phyloP scores from a whole-genome alignment of 2,797 vertebrate genomes.

The Peromyscus melanophrys region DNA sequence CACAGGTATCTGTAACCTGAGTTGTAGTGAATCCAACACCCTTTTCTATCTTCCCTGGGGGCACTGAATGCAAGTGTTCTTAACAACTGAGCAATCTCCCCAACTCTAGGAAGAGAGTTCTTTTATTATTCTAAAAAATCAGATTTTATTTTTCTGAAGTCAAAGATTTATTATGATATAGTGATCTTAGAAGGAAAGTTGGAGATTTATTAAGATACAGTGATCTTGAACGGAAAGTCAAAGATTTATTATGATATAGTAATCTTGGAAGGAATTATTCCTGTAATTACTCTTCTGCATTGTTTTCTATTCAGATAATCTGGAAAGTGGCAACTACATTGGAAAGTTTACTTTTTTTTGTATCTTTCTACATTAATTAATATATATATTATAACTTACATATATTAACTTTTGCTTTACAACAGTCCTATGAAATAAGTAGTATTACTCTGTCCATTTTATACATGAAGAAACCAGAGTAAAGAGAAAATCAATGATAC shows the following conservation, averaged over 20 bases:
- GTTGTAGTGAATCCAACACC: too few species aligned
- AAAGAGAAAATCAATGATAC: background rate
- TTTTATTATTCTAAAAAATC: background rate
- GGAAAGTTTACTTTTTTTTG: background rate
- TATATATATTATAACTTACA: background rate
- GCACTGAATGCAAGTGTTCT: background rate
- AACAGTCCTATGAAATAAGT: background rate
- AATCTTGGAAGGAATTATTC: background rate
- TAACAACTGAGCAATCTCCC: background rate
- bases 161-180: background rate
- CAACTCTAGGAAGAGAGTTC: background rate
- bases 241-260: background rate
- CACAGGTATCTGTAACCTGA: background rate
- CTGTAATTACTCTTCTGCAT: background rate
- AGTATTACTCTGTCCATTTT: background rate
- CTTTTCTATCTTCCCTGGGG: background rate
- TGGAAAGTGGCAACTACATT: conserved; percentile 41
- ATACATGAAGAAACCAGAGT: background rate
- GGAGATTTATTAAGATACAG: too few species aligned
- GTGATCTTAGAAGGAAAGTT: background rate
- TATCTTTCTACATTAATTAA: background rate
- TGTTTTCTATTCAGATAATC: conserved; percentile 43
- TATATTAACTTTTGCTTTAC: background rate
- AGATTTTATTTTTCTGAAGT: background rate
- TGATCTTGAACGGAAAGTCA: too few species aligned